Evolutionary conservation across 2,888 invertebrate species (phyloP).

Genomic region (Latrodectus hesperus): DNA sequence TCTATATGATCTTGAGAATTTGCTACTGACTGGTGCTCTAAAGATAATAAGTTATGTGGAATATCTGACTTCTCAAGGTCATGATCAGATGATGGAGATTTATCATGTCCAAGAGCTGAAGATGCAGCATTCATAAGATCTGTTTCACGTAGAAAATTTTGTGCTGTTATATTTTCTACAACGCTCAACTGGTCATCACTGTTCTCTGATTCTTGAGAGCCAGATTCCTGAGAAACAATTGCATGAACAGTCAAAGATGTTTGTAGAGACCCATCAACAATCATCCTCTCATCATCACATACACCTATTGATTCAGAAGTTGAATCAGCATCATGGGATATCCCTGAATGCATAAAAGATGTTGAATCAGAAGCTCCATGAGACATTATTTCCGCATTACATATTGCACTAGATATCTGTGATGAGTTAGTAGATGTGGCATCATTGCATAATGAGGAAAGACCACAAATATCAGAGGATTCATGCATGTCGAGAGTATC

Average conservation of each 20-base stretch:
- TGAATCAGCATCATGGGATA: constrained; percentile 51
- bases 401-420: constrained; percentile 36
- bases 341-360: constrained; percentile 45
- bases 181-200: constrained; percentile 56
- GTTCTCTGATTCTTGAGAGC: constrained; percentile 35
- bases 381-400: constrained; percentile 21
- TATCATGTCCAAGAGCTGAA: constrained; percentile 50
- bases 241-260: constrained; percentile 51
- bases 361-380: constrained; percentile 27
- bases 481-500: constrained; percentile 31
- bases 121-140: constrained; percentile 62
- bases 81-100: constrained; percentile 29
- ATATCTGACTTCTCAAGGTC: constrained; percentile 41
- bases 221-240: constrained; percentile 52
- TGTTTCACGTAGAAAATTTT: constrained; percentile 61
- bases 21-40: constrained; percentile 56
- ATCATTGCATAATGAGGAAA: constrained; percentile 23
- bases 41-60: constrained; percentile 29
- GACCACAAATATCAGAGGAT: constrained; percentile 17
- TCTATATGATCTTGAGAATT: constrained; percentile 60
- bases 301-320: constrained; percentile 47
- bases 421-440: constrained; percentile 22
- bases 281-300: constrained; percentile 53
- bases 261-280: constrained; percentile 46
- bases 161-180: constrained; percentile 61